phyloP scores from a whole-genome alignment of 2,113 vertebrate species.

The Cygnus buccinator region DNA sequence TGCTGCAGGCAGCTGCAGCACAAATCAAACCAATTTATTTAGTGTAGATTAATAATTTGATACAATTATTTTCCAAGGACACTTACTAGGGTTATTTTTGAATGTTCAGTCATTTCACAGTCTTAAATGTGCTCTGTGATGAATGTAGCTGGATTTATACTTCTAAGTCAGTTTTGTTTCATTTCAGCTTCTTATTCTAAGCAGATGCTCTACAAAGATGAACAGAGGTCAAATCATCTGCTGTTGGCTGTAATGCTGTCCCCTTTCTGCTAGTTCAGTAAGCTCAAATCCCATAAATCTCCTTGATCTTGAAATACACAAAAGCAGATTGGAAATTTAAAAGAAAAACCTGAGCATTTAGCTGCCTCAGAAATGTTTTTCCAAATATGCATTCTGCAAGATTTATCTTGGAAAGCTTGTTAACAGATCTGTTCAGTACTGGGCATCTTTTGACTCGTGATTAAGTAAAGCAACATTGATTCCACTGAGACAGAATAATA shows the following conservation, averaged over 20 bases:
- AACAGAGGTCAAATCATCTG: constrained; percentile 52
- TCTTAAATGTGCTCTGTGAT: neutral
- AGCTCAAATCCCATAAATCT: constrained; percentile 19
- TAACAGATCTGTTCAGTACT: neutral
- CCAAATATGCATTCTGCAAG: constrained; percentile 22
- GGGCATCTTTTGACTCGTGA: neutral
- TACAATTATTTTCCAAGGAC: constrained; percentile 45
- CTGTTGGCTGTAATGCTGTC: constrained; percentile 13
- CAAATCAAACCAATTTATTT: constrained; percentile 51
- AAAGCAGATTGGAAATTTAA: constrained; percentile 7
- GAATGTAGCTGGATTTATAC: neutral
- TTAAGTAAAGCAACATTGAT: constrained; percentile 36
- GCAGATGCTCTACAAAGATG: neutral
- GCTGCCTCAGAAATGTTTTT: constrained; percentile 24
- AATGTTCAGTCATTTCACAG: neutral
- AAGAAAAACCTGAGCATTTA: constrained; percentile 28
- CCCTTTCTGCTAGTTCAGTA: constrained; percentile 9
- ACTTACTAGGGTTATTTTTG: constrained; percentile 1
- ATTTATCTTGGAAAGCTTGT: constrained; percentile 35
- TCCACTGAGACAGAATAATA: neutral
- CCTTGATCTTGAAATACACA: constrained; percentile 42
- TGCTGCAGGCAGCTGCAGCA: constrained; percentile 26
- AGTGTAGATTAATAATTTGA: constrained; percentile 47
- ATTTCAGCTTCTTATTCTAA: constrained; percentile 22
- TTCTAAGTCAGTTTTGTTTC: constrained; percentile 20